Evolutionary conservation across 2,797 vertebrate genomes (phyloP), one percentile per base, ranked within the genome.

Genomic region (Rhabdophis nuchalis): DNA sequence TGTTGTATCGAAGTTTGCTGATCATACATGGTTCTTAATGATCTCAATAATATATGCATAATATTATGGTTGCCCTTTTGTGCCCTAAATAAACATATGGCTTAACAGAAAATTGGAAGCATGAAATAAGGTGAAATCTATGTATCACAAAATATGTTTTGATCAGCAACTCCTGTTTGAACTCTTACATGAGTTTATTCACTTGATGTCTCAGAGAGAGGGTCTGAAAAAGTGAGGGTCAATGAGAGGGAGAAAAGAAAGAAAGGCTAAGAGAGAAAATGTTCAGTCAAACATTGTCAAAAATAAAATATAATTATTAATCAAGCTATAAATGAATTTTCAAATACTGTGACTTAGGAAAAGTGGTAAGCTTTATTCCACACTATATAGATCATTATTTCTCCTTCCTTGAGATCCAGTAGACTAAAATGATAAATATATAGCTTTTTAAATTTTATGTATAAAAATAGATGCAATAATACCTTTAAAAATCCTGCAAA

Each of bases 401-500:
- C 57, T 91, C 93, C 64, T 89, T 13, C 90, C 60, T 91, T 92
- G 86, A 72, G 58, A n/a, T 0, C 0, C 89, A 91, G 27, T 87
- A 36, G 16, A 68, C 60, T 82, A 86, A 14, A 2, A 5, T 87
- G 88, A 32, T 91, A 61, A 86, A 88, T 18, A 16, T 57, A 18
- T 13, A 41, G 56, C 16, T n/a, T 54, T 77, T 58, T 68, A 91
- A 58, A 89, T 91, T 29, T 36, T 50, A 60, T 91, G 56, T 29
- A 0, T 60, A 86, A 82, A 72, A 72, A 77, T 77, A 88, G 46
- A 32, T 91, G 94, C 36, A 88, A 93, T 58, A 57, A 61, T 58
- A 56, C 92, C 89, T 90, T 14, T 64, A 3, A 77, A 77, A 77
- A 88, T 90, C 54, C 82, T 94, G 90, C 72, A 91, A 92, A 90